These are phyloP conservation scores for Triplophysa siluroides DNA, from an alignment of 2,113 vertebrate species.

Conservation along the genomic window DNA sequence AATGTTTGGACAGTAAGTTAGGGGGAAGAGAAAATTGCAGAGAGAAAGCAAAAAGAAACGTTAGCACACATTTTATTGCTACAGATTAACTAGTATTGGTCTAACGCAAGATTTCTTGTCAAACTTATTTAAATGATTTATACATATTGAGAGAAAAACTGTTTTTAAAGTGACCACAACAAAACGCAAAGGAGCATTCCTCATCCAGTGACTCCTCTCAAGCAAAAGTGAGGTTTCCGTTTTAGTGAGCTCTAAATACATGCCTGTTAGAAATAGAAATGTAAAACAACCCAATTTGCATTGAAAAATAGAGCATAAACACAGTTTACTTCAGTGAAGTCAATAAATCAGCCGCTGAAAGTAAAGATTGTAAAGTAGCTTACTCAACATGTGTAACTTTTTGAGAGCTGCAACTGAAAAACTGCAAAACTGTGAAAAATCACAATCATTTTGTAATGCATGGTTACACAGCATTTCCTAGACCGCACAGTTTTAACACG, in stretches of 20 bases:
- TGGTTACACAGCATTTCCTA: conserved; percentile 15
- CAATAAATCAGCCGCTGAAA: conserved; percentile 9
- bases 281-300: conserved; percentile 15
- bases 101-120: not conserved
- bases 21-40: conserved; percentile 36
- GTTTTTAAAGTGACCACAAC: conserved; percentile 69
- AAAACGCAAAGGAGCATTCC: conserved; percentile 74
- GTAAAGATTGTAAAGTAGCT: not conserved
- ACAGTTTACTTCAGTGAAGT: conserved; percentile 18
- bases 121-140: conserved; percentile 6
- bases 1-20: conserved; percentile 7
- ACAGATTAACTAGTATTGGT: not conserved
- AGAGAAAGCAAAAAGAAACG: conserved; percentile 37
- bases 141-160: conserved; percentile 10
- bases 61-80: not conserved
- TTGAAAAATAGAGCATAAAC: conserved; percentile 30
- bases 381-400: not conserved
- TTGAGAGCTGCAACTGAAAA: conserved; percentile 35
- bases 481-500: conserved; percentile 19
- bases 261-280: conserved; percentile 64
- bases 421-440: conserved; percentile 23
- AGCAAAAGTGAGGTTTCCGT: conserved; percentile 71
- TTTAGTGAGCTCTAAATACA: conserved; percentile 74
- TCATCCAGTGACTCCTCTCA: conserved; percentile 77
- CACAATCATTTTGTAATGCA: conserved; percentile 26